These are phyloP conservation scores for Poeciliopsis turrubarensis DNA, from an alignment of 2,113 vertebrate species.

Conservation along the genomic window DNA sequence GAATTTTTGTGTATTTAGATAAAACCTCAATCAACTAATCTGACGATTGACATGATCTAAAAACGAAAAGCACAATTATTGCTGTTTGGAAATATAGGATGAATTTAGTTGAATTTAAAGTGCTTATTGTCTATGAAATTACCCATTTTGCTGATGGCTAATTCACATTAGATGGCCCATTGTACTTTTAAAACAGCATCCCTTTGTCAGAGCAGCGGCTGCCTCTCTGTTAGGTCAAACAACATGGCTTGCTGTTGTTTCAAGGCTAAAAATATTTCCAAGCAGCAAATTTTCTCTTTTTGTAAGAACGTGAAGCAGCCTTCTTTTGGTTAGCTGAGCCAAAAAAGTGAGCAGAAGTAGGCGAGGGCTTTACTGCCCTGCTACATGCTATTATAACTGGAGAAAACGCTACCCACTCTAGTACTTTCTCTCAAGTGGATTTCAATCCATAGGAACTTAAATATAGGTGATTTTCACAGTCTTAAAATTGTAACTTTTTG, in stretches of 20 bases:
- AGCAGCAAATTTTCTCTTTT: not conserved
- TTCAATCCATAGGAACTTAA: not conserved
- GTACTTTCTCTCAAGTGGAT: not conserved
- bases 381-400: not conserved
- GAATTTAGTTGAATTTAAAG: not conserved
- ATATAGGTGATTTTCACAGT: not conserved
- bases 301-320: not conserved
- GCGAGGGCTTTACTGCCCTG: not conserved
- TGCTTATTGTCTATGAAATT: not conserved
- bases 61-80: not conserved
- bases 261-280: not conserved
- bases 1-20: not conserved
- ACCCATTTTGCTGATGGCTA: not conserved
- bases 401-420: not conserved
- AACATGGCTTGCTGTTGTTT: not conserved
- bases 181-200: not conserved
- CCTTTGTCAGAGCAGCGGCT: not conserved
- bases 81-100: not conserved
- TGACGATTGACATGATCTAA: not conserved
- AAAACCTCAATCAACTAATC: not conserved
- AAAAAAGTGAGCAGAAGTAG: not conserved
- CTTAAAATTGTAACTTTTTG: not conserved
- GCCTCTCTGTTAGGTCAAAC: not conserved
- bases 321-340: not conserved
- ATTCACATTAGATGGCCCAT: not conserved